phyloP scores from a whole-genome alignment of 1,140 invertebrate genomes.

The Macrosteles quadrilineatus region DNA sequence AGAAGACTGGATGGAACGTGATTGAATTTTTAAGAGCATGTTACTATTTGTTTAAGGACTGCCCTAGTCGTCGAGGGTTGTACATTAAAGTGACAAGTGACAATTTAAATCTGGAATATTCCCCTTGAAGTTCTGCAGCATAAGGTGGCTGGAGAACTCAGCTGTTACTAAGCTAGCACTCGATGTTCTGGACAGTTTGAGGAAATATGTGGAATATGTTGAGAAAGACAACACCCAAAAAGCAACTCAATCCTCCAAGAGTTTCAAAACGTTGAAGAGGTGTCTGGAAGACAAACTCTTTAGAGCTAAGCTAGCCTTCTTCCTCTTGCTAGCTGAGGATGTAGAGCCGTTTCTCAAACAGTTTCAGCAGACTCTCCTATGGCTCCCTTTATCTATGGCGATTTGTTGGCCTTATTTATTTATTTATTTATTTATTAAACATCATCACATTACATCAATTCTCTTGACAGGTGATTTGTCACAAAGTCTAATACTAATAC shows the following conservation, averaged over 20 bases:
- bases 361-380: slow-evolving; percentile 38
- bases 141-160: slow-evolving; percentile 36
- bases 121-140: slow-evolving; percentile 29
- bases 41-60: no score
- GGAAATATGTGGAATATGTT: slow-evolving; percentile 21
- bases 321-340: slow-evolving; percentile 34
- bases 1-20: no score
- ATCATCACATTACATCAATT: no score
- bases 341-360: slow-evolving; percentile 37
- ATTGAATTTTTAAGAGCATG: no score
- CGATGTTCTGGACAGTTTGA: slow-evolving; percentile 19
- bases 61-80: no score
- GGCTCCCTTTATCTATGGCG: slow-evolving; percentile 33
- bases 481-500: no score
- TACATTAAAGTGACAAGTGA: no score
- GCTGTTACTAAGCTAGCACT: slow-evolving; percentile 25
- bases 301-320: slow-evolving; percentile 36
- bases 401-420: no score
- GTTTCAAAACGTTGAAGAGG: slow-evolving; percentile 33
- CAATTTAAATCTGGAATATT: slow-evolving; percentile 24
- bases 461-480: no score
- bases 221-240: slow-evolving; percentile 25
- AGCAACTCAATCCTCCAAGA: slow-evolving; percentile 32
- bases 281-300: slow-evolving; percentile 32
- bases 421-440: no score